phyloP scores from a whole-genome alignment of 2,797 vertebrate genomes.

The Mallotus villosus region DNA sequence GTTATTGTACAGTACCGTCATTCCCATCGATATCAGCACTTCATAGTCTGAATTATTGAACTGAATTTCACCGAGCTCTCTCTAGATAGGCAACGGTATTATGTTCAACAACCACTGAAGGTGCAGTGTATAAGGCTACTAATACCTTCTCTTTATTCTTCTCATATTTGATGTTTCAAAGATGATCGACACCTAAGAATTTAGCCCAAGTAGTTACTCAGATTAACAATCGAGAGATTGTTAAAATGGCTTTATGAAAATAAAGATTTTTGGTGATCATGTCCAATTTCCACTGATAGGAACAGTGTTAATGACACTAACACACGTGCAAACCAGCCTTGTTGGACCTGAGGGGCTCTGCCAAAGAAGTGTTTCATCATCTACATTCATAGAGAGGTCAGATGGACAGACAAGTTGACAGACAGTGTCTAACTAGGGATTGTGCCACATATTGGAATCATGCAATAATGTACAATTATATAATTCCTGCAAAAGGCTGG shows the following conservation, averaged over 20 bases:
- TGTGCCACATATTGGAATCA: not conserved
- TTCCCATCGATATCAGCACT: constrained; percentile 68
- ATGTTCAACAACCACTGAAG: not conserved
- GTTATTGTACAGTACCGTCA: constrained; percentile 48
- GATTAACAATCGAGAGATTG: not conserved
- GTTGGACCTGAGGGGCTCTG: not conserved
- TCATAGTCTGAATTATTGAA: constrained; percentile 72
- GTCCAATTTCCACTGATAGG: not conserved
- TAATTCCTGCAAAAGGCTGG: not conserved
- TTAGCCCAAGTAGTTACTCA: not conserved
- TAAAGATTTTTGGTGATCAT: not conserved
- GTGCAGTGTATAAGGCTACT: not conserved
- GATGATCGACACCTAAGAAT: not conserved
- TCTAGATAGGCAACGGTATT: constrained; percentile 51
- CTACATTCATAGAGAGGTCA: not conserved
- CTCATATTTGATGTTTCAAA: not conserved
- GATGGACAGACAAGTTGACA: not conserved
- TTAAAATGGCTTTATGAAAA: not conserved
- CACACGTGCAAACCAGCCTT: not conserved
- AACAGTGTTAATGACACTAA: not conserved
- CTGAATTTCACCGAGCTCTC: constrained; percentile 51
- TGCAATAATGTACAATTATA: not conserved
- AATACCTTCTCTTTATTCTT: too few species aligned
- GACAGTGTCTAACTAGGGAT: not conserved
- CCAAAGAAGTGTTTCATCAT: not conserved